A percentile compares a stretch with the other conserved stretches of the same genome.
These are phyloP conservation scores for Xylocampa areola DNA, from an alignment of 2,888 invertebrate species.

Conservation along the genomic window DNA sequence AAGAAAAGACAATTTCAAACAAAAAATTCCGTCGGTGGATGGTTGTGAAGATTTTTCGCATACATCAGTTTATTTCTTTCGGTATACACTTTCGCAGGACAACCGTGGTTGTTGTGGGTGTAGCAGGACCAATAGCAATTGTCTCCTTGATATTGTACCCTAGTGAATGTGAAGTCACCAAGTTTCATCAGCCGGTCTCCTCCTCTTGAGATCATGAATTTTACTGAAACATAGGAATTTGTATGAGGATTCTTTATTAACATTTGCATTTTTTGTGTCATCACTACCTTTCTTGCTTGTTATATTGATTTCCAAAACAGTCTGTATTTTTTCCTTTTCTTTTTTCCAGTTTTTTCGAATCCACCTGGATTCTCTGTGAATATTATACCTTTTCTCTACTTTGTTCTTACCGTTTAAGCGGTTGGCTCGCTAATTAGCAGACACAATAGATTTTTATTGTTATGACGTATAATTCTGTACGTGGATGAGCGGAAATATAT, in stretches of 20 bases:
- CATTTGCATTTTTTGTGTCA: background rate
- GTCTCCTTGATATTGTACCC: slow-evolving; percentile 65
- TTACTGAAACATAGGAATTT: slow-evolving; percentile 73
- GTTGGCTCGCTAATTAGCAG: too few relatives aligned
- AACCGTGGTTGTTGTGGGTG: slow-evolving; percentile 78
- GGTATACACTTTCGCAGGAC: slow-evolving; percentile 80
- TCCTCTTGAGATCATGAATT: slow-evolving; percentile 82
- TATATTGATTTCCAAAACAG: too few relatives aligned
- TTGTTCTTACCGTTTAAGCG: too few relatives aligned
- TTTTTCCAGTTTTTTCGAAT: background rate
- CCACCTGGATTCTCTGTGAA: too few relatives aligned
- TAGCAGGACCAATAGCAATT: slow-evolving; percentile 82
- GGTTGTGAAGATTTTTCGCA: slow-evolving; percentile 81
- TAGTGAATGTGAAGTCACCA: slow-evolving; percentile 84
- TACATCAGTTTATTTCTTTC: slow-evolving; percentile 74
- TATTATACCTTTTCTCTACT: too few relatives aligned
- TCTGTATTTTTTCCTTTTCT: background rate
- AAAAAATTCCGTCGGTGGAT: slow-evolving; percentile 86
- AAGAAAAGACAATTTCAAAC: slow-evolving; percentile 68
- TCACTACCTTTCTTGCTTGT: background rate
- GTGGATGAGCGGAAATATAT: too few relatives aligned
- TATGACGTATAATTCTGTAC: too few relatives aligned
- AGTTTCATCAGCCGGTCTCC: slow-evolving; percentile 83
- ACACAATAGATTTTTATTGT: too few relatives aligned
- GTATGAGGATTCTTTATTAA: slow-evolving; percentile 48